Percentiles rank a stretch among this genome's conserved stretches.
These are phyloP conservation scores for Perca fluviatilis DNA, from an alignment of 2,113 vertebrate genomes.

Conservation along the genomic window DNA sequence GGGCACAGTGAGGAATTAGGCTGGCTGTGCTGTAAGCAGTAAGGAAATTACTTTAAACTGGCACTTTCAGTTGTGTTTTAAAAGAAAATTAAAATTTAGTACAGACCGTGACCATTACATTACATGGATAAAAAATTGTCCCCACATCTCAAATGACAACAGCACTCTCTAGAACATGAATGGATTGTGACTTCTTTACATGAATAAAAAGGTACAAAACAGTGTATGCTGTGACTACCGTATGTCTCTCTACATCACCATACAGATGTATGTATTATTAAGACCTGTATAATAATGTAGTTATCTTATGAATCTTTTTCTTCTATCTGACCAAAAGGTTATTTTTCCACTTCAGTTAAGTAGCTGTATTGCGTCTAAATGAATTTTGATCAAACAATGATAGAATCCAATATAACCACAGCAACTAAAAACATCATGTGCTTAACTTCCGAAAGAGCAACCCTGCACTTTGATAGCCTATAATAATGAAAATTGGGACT, in stretches of 20 bases:
- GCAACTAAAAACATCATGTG: background rate
- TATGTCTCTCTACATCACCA: background rate
- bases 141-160: background rate
- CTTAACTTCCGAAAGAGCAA: background rate
- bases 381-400: background rate
- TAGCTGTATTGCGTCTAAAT: background rate
- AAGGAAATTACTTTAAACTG: background rate
- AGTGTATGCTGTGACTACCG: background rate
- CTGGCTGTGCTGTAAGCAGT: background rate
- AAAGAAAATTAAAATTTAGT: background rate
- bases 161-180: background rate
- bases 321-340: background rate
- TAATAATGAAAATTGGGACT: background rate
- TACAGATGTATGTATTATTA: background rate
- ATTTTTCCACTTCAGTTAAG: background rate
- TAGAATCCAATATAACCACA: background rate
- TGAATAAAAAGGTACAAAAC: background rate
- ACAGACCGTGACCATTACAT: background rate
- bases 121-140: background rate
- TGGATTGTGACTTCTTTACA: background rate
- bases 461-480: background rate
- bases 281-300: background rate
- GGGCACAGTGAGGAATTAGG: background rate
- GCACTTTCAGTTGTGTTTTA: background rate
- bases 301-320: background rate